Percentiles rank a stretch among this genome's conserved stretches.
Conservation (phyloP, 2,888 invertebrate genomes). For the Oscheius sp. region DNA sequence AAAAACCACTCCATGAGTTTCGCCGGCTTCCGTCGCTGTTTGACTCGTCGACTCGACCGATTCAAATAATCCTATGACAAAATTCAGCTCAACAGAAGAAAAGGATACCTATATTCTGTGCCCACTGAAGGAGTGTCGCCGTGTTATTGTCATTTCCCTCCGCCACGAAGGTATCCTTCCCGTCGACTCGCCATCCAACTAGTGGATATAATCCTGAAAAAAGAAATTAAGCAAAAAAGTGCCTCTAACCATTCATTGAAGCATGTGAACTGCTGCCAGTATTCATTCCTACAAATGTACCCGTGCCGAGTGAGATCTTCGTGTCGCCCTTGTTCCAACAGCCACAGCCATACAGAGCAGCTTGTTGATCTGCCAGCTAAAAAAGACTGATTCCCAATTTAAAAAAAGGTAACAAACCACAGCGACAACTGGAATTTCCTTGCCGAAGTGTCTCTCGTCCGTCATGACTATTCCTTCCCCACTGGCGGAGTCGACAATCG, state of each 20-base stretch:
- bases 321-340: constrained; percentile 84
- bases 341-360: constrained; percentile 87
- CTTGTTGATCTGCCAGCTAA: constrained; percentile 85
- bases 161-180: constrained; percentile 78
- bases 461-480: constrained; percentile 82
- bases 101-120: constrained; percentile 61
- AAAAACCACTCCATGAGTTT: constrained; percentile 78
- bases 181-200: constrained; percentile 85
- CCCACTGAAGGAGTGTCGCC: constrained; percentile 89
- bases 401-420: constrained; percentile 78
- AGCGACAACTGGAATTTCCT: constrained; percentile 83
- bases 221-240: constrained; percentile 15
- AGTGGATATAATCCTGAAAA: constrained; percentile 85
- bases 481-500: constrained; percentile 64
- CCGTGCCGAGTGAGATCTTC: constrained; percentile 91
- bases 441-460: constrained; percentile 81
- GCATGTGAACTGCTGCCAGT: constrained; percentile 84
- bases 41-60: constrained; percentile 53
- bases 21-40: constrained; percentile 49
- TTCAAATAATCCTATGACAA: constrained; percentile 55
- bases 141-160: constrained; percentile 91
- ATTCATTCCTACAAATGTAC: constrained; percentile 88
- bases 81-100: background rate
- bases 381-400: constrained; percentile 8
- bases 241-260: constrained; percentile 80